A percentile compares a stretch with the other conserved stretches of the same genome.
phyloP scores from a whole-genome alignment of 1,140 invertebrate species.

The Drosophila neocordata region DNA sequence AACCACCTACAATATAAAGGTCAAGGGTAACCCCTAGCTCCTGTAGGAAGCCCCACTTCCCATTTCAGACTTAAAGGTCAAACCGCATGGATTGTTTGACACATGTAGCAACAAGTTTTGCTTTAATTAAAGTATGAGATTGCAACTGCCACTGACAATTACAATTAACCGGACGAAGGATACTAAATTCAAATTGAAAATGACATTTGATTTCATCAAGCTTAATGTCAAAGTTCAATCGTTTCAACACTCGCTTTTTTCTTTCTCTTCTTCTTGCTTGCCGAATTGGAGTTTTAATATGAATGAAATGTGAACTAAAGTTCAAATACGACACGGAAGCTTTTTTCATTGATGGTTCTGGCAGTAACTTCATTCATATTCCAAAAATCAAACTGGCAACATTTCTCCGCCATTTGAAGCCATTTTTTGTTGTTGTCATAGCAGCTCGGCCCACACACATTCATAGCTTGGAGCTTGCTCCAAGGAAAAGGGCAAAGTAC shows the following conservation, averaged over 20 bases:
- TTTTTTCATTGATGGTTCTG: constrained; percentile 67
- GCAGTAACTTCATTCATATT: constrained; percentile 46
- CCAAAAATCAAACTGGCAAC: background rate
- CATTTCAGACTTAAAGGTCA: constrained; percentile 24
- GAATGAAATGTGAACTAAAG: constrained; percentile 40
- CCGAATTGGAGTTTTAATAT: constrained; percentile 9
- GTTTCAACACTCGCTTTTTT: background rate
- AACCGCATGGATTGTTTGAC: constrained; percentile 1
- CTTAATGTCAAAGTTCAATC: constrained; percentile 60
- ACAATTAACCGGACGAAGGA: background rate
- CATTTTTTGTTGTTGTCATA: constrained; percentile 42
- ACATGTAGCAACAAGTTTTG: background rate
- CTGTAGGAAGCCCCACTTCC: no score
- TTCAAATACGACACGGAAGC: constrained; percentile 48
- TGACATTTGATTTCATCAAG: constrained; percentile 42
- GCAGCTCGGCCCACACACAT: constrained; percentile 55
- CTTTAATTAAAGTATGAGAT: background rate
- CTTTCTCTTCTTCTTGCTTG: background rate
- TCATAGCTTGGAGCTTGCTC: constrained; percentile 23
- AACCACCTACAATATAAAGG: background rate
- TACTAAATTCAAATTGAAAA: constrained; percentile 20
- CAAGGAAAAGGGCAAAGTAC: constrained; percentile 68
- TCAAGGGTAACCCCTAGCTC: background rate
- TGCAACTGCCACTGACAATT: background rate
- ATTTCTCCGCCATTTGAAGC: constrained; percentile 37